Evolutionary conservation across 2,113 vertebrate genomes (phyloP).

Genomic region (Lucifuga dentata): DNA sequence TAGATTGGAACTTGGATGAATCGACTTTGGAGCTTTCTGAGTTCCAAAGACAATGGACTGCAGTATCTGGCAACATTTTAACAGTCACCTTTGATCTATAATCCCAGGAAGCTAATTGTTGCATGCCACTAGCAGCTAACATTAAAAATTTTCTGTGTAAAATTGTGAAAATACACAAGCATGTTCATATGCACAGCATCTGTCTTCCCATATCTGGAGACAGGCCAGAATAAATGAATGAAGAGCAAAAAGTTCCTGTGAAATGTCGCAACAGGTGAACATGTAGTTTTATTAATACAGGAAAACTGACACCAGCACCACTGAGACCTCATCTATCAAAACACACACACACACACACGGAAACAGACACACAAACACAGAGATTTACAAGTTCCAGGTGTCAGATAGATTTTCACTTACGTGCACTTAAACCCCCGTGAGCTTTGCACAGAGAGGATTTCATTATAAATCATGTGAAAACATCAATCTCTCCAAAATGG

Average conservation of each 20-base stretch:
- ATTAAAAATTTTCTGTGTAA: neutral
- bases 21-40: too few relatives aligned
- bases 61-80: too few relatives aligned
- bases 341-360: slow-evolving; percentile 34
- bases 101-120: too few relatives aligned
- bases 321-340: slow-evolving; percentile 54
- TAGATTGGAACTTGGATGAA: too few relatives aligned
- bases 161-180: slow-evolving; percentile 6
- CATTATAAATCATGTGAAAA: slow-evolving; percentile 38
- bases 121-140: too few relatives aligned
- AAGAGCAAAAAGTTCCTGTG: slow-evolving; percentile 37
- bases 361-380: slow-evolving; percentile 17
- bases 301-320: slow-evolving; percentile 27
- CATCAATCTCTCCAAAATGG: slow-evolving; percentile 41
- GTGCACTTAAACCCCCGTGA: slow-evolving; percentile 36
- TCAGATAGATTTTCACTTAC: slow-evolving; percentile 32
- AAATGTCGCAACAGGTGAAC: slow-evolving; percentile 42
- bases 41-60: too few relatives aligned
- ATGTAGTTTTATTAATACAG: slow-evolving; percentile 47
- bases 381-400: slow-evolving; percentile 66
- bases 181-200: neutral
- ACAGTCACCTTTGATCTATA: too few relatives aligned
- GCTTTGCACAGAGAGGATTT: slow-evolving; percentile 25
- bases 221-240: slow-evolving; percentile 38
- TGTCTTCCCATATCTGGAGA: too few relatives aligned